Percentiles rank a stretch among this genome's conserved stretches.
These are phyloP conservation scores for Alloscopus bannaensis DNA, from an alignment of 2,888 invertebrate species.

Conservation along the genomic window DNA sequence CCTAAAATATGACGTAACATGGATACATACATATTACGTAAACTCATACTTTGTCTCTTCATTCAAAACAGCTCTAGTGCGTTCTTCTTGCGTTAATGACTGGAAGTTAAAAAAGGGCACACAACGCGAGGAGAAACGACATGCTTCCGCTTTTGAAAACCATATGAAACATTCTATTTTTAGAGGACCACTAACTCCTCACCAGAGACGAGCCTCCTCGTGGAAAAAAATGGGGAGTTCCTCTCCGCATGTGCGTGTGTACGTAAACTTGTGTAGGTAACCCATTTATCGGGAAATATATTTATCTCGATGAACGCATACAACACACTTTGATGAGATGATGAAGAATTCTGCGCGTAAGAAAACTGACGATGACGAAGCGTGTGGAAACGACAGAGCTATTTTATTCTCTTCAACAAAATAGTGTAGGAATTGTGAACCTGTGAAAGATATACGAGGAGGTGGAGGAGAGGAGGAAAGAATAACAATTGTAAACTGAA, in stretches of 20 bases:
- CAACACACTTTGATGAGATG: neutral
- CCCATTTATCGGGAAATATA: conserved; percentile 44
- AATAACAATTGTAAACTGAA: neutral
- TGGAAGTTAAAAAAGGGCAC: neutral
- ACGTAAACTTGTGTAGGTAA: conserved; percentile 24
- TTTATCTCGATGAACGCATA: conserved; percentile 7
- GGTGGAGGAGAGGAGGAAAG: neutral
- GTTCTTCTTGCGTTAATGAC: neutral
- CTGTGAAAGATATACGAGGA: neutral
- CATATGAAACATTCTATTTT: neutral
- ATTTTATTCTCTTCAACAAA: neutral
- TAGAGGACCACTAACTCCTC: too few relatives aligned
- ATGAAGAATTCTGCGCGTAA: neutral
- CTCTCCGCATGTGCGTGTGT: neutral
- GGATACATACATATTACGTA: neutral
- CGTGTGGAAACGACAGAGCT: neutral
- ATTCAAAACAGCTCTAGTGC: too few relatives aligned
- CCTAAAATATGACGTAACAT: neutral
- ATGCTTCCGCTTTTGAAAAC: neutral
- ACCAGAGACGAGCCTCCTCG: neutral
- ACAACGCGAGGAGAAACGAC: neutral
- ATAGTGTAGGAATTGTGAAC: neutral
- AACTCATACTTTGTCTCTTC: neutral
- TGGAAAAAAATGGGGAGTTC: neutral
- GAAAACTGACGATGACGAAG: neutral